Conservation (phyloP, 2,113 vertebrate species). For the Cisticola juncidis region DNA sequence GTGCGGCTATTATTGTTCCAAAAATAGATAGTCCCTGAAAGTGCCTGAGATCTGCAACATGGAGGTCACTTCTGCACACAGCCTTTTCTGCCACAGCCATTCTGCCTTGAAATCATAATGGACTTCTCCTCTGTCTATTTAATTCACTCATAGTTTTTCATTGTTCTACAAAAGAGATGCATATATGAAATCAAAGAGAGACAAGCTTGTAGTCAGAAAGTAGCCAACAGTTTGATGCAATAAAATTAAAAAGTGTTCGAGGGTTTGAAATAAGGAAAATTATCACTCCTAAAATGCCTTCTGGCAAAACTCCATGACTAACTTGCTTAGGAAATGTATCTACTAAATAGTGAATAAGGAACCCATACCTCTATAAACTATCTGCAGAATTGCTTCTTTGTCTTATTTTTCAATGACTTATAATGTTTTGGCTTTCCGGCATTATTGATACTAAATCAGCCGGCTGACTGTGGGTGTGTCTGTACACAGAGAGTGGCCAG, state of each 20-base stretch:
- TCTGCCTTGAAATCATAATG: neutral
- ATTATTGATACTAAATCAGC: neutral
- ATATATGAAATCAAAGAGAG: neutral
- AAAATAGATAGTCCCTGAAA: neutral
- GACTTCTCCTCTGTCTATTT: neutral
- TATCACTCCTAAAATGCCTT: neutral
- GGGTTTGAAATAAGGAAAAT: neutral
- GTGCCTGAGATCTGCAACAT: neutral
- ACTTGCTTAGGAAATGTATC: neutral
- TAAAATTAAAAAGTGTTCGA: neutral
- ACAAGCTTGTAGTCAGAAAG: neutral
- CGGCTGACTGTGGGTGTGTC: neutral
- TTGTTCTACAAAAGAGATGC: neutral
- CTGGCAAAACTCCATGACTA: neutral
- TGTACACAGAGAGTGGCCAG: neutral
- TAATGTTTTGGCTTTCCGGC: neutral
- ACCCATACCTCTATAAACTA: neutral
- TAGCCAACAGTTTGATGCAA: neutral
- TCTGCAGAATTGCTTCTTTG: neutral
- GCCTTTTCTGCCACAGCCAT: neutral
- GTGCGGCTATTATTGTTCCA: neutral
- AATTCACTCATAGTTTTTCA: neutral
- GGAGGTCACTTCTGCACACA: neutral
- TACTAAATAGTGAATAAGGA: neutral
- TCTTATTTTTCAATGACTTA: constrained; percentile 6